phyloP scores from a whole-genome alignment of 2,113 vertebrate species.

The Nerophis lumbriciformis region DNA sequence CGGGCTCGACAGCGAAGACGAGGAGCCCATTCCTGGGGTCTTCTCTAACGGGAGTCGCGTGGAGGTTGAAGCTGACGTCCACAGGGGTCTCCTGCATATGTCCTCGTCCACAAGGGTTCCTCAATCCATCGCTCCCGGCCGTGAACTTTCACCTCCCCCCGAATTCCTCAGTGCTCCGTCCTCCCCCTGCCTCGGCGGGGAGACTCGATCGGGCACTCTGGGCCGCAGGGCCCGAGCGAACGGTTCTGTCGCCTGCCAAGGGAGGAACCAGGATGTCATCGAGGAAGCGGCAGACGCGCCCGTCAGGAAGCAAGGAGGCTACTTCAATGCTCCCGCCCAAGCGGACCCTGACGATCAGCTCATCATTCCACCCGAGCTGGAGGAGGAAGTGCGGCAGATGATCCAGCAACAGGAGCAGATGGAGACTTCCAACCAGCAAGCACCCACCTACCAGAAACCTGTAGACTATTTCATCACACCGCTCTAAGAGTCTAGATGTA shows the following conservation, averaged over 20 bases:
- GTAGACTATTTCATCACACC: slow-evolving; percentile 86
- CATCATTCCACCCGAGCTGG: slow-evolving; percentile 93
- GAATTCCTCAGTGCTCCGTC: slow-evolving; percentile 73
- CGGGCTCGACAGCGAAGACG: slow-evolving; percentile 92
- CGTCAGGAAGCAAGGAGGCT: slow-evolving; percentile 82
- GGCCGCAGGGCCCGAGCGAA: slow-evolving; percentile 81
- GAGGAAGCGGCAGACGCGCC: slow-evolving; percentile 86
- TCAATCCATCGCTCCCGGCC: slow-evolving; percentile 3
- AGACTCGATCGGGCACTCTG: slow-evolving; percentile 76
- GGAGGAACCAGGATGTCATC: slow-evolving; percentile 89
- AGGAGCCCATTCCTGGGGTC: slow-evolving; percentile 92
- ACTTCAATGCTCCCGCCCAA: slow-evolving; percentile 91
- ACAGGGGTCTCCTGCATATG: slow-evolving; percentile 60
- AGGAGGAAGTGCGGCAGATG: slow-evolving; percentile 94
- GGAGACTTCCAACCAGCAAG: slow-evolving; percentile 64
- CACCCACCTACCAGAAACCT: slow-evolving; percentile 69
- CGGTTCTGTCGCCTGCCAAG: slow-evolving; percentile 86
- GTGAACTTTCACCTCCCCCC: slow-evolving; percentile 23
- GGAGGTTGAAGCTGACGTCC: slow-evolving; percentile 93
- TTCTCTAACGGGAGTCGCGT: slow-evolving; percentile 93
- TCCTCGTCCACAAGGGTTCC: slow-evolving; percentile 12
- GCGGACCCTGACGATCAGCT: slow-evolving; percentile 95
- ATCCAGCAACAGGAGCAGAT: slow-evolving; percentile 89
- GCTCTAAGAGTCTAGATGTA: slow-evolving; percentile 50
- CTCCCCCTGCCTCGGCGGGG: slow-evolving; percentile 78